Evolutionary conservation across 2,113 vertebrate species (phyloP).

Genomic region (Dendropsophus ebraccatus): DNA sequence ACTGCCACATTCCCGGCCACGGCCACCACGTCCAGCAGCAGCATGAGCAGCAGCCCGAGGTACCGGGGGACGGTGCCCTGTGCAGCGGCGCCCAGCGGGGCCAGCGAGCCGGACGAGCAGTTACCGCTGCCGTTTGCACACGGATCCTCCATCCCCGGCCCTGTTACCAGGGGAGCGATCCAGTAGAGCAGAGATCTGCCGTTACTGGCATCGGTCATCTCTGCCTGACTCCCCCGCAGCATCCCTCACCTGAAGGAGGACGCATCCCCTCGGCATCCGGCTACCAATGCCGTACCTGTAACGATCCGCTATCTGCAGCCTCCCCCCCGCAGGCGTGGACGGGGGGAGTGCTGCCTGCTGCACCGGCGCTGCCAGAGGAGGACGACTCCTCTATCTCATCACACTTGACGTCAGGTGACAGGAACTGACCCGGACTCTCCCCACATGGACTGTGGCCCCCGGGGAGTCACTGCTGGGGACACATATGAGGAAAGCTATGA

Average conservation of each 20-base stretch:
- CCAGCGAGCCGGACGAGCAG: neutral
- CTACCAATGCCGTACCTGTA: slow-evolving; percentile 51
- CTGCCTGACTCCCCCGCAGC: slow-evolving; percentile 19
- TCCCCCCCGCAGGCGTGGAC: slow-evolving; percentile 14
- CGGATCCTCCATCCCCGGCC: slow-evolving; percentile 42
- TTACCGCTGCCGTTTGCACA: slow-evolving; percentile 36
- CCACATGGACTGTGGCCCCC: too few species aligned
- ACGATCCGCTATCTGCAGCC: slow-evolving; percentile 32
- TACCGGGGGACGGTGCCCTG: slow-evolving; percentile 5
- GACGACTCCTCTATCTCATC: slow-evolving; percentile 35
- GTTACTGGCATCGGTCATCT: slow-evolving; percentile 30
- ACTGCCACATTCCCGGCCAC: slow-evolving; percentile 51
- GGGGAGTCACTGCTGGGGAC: too few species aligned
- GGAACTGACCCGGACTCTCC: too few species aligned
- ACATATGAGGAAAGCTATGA: too few species aligned
- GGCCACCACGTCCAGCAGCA: slow-evolving; percentile 52
- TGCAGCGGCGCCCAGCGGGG: neutral
- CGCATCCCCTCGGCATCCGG: slow-evolving; percentile 9
- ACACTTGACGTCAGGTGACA: slow-evolving; percentile 59
- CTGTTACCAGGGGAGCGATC: slow-evolving; percentile 31
- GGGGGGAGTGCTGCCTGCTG: neutral
- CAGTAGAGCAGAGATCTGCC: slow-evolving; percentile 37
- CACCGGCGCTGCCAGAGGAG: slow-evolving; percentile 14
- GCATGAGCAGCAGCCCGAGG: slow-evolving; percentile 43
- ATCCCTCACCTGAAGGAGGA: slow-evolving; percentile 50